Evolutionary conservation across 64 coral and sea anemone species (phyloP), one percentile per base, ranked within the genome.

Genomic region (Porites lutea): DNA sequence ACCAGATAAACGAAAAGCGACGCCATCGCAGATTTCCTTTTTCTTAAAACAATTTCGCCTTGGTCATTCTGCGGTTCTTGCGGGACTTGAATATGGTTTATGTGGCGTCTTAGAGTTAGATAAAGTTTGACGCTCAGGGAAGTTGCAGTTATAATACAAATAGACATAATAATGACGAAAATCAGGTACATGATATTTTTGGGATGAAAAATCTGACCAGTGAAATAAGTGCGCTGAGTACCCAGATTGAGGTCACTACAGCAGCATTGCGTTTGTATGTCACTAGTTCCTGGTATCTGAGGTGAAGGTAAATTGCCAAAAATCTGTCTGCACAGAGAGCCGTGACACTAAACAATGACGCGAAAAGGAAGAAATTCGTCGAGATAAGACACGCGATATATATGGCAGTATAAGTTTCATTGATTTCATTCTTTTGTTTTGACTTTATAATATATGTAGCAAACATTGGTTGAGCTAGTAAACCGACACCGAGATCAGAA

Each of bases 211-310:
- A 13, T 4, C 59, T 4, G 12, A 27, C 64, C 22, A 82, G 9
- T 15, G 79, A 10, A 13, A 82, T 12, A 82, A 64, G 16, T 82
- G 43, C 23, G 23, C 79, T 82, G 2, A 65, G 2, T 8, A 82
- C 5, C 79, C 79, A 82, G 18, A 63, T 82, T 82, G 58, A 82
- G 13, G 18, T 82, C 59, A 82, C 57, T 2, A 16, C 79, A 46
- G 37, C 23, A 82, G 65, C 59, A 46, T n/a, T 16, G 4, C 79
- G 79, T 14, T 47, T 82, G 58, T 46, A 8, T 48, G 79, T 82
- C 14, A 82, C 57, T 65, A 63, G 57, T 79, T 57, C 77, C 53
- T 79, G 54, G 8, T 79, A 79, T 37, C 27, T 37, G 27, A 37
- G 27, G 27, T 37, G 27, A 37, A 37, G 27, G 27, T 37, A 1